Conservation (phyloP, 1,140 invertebrate genomes). For the Melipona quadrifasciata region DNA sequence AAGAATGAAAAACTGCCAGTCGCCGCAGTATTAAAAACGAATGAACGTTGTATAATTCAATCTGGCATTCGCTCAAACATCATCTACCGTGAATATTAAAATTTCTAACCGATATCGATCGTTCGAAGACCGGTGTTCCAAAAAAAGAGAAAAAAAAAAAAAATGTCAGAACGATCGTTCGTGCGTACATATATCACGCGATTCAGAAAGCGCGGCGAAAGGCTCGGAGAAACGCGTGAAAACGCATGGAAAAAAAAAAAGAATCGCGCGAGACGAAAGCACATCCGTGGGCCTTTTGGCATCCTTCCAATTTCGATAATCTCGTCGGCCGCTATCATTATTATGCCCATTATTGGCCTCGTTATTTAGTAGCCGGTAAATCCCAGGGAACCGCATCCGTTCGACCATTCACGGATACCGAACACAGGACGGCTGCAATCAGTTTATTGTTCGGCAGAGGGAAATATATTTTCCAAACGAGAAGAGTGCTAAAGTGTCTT, state of each 20-base stretch:
- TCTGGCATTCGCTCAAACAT: neutral
- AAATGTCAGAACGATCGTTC: neutral
- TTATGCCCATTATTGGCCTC: conserved; percentile 75
- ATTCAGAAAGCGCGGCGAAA: neutral
- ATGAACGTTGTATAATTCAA: neutral
- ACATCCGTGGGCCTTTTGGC: conserved; percentile 68
- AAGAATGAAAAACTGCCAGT: no score
- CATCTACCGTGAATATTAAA: rapidly evolving
- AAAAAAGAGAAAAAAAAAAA: no score
- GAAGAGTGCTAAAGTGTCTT: conserved; percentile 7
- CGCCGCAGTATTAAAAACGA: neutral
- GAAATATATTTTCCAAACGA: conserved; percentile 36
- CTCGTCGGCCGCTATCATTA: conserved; percentile 72
- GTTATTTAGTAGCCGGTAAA: conserved; percentile 76
- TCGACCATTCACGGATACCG: conserved; percentile 38
- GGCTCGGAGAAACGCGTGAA: neutral
- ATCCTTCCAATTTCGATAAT: conserved; percentile 79
- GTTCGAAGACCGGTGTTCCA: neutral
- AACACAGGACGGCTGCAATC: neutral
- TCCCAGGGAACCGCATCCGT: conserved; percentile 68
- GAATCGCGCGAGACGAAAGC: conserved; percentile 3
- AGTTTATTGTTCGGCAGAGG: conserved; percentile 34
- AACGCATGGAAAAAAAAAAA: neutral
- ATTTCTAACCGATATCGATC: neutral
- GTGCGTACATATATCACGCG: neutral